These are phyloP conservation scores for Melanostoma mellinum DNA, from an alignment of 2,888 invertebrate genomes.

Conservation along the genomic window DNA sequence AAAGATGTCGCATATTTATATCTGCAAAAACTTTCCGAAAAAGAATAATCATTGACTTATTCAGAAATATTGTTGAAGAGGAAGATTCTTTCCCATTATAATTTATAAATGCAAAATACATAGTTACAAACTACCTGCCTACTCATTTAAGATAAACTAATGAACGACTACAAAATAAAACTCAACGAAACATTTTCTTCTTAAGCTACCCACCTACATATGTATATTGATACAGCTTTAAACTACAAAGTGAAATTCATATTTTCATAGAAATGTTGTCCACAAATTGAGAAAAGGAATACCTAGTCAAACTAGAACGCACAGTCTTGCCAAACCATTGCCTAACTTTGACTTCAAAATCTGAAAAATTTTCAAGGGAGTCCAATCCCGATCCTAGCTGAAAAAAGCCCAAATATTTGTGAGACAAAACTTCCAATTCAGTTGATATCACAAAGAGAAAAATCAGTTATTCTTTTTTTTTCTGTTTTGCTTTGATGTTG, in stretches of 20 bases:
- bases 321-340: constrained; percentile 1
- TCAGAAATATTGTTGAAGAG: constrained; percentile 9
- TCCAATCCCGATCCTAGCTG: no score
- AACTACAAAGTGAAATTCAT: neutral
- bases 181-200: neutral
- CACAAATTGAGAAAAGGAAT: constrained; percentile 27
- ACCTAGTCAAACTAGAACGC: constrained; percentile 11
- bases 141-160: neutral
- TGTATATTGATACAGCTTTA: neutral
- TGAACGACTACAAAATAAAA: neutral
- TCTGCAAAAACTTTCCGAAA: constrained; percentile 1
- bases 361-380: neutral
- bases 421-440: no score
- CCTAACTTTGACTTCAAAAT: neutral
- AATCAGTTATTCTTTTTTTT: no score
- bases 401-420: no score
- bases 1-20: constrained; percentile 9
- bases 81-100: neutral
- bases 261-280: constrained; percentile 4
- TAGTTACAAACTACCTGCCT: neutral
- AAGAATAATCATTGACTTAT: neutral
- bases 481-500: no score
- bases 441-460: no score
- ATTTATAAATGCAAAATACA: neutral
- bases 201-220: no score